phyloP scores from a whole-genome alignment of 2,113 vertebrate genomes.

The Zosterops japonicus region DNA sequence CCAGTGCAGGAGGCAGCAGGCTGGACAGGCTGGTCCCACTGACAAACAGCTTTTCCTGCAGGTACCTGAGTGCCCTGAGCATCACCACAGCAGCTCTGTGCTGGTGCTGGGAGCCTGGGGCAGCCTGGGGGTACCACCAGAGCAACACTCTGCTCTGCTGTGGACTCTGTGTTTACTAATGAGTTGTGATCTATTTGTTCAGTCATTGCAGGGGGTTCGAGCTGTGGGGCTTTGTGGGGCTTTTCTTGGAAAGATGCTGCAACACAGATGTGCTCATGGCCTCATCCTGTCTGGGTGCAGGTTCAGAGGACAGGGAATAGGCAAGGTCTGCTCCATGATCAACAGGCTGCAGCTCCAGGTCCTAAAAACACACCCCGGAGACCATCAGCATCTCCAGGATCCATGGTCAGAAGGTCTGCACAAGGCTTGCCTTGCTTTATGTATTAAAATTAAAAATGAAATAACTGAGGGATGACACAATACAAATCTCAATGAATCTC shows the following conservation, averaged over 20 bases:
- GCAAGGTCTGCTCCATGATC: background rate
- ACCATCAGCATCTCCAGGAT: background rate
- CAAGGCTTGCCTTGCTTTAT: background rate
- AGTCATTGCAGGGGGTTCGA: background rate
- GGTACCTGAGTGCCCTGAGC: background rate
- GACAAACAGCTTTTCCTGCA: background rate
- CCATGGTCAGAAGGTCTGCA: background rate
- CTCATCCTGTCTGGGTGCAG: background rate
- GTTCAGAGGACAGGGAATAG: background rate
- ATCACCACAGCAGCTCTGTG: background rate
- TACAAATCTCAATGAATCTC: background rate
- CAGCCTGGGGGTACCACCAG: background rate
- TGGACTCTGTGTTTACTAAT: constrained; percentile 53
- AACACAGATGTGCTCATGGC: background rate
- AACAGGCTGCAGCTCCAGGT: background rate
- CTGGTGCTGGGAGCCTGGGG: background rate
- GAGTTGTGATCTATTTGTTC: constrained; percentile 51
- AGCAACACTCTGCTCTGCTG: background rate
- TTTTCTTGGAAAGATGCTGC: background rate
- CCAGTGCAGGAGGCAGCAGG: background rate
- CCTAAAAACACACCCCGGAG: rapidly evolving
- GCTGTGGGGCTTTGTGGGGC: background rate
- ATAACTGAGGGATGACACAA: rapidly evolving
- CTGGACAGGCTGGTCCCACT: background rate
- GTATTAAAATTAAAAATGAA: background rate